These are phyloP conservation scores for Drosophila longiperda DNA, from an alignment of 2,888 invertebrate species.

Conservation along the genomic window DNA sequence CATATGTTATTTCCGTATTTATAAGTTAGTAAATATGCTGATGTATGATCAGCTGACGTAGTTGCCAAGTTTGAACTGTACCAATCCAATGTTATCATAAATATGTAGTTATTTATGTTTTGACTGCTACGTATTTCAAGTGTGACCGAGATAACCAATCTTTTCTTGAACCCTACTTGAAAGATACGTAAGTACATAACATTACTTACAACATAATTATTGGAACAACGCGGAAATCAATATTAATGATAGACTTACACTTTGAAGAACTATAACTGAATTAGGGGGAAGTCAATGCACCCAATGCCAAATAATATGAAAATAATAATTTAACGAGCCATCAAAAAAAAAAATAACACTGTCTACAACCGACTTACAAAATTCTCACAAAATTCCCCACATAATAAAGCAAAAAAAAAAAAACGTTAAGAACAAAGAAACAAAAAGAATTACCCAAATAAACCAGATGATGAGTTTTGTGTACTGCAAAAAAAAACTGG, in stretches of 20 bases:
- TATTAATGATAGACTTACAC: neutral
- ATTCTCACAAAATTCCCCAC: neutral
- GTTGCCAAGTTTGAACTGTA: neutral
- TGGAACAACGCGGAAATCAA: neutral
- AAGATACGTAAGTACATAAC: constrained; percentile 14
- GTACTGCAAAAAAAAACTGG: constrained; percentile 22
- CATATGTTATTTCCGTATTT: neutral
- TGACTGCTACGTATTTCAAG: constrained; percentile 4
- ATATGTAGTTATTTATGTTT: neutral
- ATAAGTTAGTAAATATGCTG: neutral
- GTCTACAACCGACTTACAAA: neutral
- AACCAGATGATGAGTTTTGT: constrained; percentile 5
- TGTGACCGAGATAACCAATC: neutral
- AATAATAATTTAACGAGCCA: constrained; percentile 13
- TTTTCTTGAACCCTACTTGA: constrained; percentile 5
- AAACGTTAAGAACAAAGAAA: constrained; percentile 2
- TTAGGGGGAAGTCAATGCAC: constrained; percentile 8
- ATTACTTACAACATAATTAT: constrained; percentile 4
- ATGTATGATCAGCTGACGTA: neutral
- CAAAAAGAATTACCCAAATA: constrained; percentile 14
- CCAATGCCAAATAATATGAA: constrained; percentile 11
- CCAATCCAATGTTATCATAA: neutral
- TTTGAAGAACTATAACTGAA: constrained; percentile 9
- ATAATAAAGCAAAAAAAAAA: neutral
- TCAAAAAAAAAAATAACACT: neutral